Percentiles rank a stretch among this genome's conserved stretches.
These are phyloP conservation scores for Bacillus rossius DNA, from an alignment of 1,140 invertebrate genomes.

Conservation along the genomic window DNA sequence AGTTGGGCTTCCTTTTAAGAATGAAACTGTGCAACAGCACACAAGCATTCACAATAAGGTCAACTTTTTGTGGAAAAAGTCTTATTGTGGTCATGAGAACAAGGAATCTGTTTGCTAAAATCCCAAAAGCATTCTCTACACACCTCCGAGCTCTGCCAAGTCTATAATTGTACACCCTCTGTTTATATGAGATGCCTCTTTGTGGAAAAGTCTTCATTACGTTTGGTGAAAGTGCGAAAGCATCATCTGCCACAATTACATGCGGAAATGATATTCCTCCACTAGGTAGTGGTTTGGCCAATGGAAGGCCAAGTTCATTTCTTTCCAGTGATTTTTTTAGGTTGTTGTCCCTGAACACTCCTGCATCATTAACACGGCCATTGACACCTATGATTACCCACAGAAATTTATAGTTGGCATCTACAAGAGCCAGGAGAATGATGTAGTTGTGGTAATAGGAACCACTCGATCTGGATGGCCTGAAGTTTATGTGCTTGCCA, in stretches of 20 bases:
- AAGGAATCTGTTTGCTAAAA: too few species aligned
- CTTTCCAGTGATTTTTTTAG: not conserved
- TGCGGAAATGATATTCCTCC: constrained; percentile 14
- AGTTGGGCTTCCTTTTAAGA: too few species aligned
- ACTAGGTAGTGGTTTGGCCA: not conserved
- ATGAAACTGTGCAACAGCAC: too few species aligned
- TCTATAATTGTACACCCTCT: too few species aligned
- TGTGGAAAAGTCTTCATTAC: constrained; percentile 24
- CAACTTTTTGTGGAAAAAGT: too few species aligned
- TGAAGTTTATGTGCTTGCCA: constrained; percentile 39
- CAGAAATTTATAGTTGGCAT: constrained; percentile 39
- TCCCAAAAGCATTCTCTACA: too few species aligned
- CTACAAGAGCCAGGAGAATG: constrained; percentile 34
- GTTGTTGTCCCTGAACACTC: not conserved
- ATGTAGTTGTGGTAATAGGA: constrained; percentile 38
- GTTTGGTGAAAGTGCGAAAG: constrained; percentile 20
- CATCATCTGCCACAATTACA: constrained; percentile 29
- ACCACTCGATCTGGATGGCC: constrained; percentile 27
- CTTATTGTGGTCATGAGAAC: too few species aligned
- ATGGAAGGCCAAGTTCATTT: not conserved
- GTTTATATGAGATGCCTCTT: too few species aligned
- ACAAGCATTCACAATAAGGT: too few species aligned
- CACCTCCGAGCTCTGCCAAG: too few species aligned
- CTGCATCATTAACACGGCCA: not conserved
- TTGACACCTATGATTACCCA: constrained; percentile 32